phyloP scores from a whole-genome alignment of 2,113 vertebrate species.

The Equus quagga region DNA sequence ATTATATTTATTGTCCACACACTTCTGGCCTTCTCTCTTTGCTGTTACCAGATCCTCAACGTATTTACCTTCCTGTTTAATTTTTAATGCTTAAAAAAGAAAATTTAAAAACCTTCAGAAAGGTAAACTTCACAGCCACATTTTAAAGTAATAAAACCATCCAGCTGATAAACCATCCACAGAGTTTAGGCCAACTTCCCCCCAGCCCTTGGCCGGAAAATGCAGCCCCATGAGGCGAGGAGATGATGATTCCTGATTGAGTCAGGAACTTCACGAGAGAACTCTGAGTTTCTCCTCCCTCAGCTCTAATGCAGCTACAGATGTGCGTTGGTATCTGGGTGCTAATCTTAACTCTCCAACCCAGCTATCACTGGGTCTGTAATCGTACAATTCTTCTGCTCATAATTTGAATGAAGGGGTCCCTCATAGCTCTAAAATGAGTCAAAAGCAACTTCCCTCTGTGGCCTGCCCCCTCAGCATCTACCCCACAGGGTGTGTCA shows the following conservation, averaged over 20 bases:
- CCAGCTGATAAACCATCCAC: not conserved
- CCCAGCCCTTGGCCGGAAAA: not conserved
- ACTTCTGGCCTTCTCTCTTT: not conserved
- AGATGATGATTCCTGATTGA: not conserved
- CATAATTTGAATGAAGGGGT: not conserved
- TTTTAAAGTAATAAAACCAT: not conserved
- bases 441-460: not conserved
- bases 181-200: not conserved
- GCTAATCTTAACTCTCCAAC: not conserved
- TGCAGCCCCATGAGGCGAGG: not conserved
- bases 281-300: not conserved
- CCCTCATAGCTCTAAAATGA: not conserved
- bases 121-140: not conserved
- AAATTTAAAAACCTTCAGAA: not conserved
- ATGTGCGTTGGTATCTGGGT: accelerated
- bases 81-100: constrained; percentile 2
- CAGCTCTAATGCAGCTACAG: not conserved
- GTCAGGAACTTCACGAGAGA: not conserved
- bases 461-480: not conserved
- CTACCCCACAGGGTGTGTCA: not conserved
- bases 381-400: not conserved
- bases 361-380: not conserved
- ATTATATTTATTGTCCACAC: not conserved
- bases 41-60: not conserved
- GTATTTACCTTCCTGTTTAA: not conserved